These are phyloP conservation scores for Rhabdophis nuchalis DNA, from an alignment of 2,797 vertebrate species.

Conservation along the genomic window DNA sequence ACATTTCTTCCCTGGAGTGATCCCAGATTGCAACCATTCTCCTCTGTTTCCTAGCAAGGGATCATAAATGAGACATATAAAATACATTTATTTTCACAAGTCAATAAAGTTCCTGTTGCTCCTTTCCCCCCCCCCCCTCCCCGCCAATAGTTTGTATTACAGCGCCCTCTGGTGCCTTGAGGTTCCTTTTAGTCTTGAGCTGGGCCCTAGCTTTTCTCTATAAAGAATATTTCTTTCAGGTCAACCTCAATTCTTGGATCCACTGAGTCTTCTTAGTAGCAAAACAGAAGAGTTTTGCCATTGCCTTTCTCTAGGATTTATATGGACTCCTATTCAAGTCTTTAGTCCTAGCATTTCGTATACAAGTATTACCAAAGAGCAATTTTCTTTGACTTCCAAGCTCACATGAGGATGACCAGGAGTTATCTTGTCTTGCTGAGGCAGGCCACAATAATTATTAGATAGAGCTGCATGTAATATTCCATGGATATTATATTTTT, in stretches of 20 bases:
- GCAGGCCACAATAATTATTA: neutral
- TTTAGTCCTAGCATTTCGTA: neutral
- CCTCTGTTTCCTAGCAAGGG: neutral
- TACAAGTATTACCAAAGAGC: neutral
- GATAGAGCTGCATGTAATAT: neutral
- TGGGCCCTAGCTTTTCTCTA: neutral
- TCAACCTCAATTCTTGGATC: neutral
- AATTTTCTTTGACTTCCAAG: neutral
- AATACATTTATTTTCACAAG: neutral
- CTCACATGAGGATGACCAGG: neutral
- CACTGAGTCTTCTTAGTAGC: neutral
- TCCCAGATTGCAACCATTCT: neutral
- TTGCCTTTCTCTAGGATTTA: neutral
- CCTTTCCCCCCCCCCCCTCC: too few species aligned
- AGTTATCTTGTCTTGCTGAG: neutral
- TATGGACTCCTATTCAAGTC: neutral
- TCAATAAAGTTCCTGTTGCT: neutral
- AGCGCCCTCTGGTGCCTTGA: neutral
- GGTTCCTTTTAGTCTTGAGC: neutral
- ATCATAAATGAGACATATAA: neutral
- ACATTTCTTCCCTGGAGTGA: neutral
- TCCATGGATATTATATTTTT: neutral
- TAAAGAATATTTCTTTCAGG: neutral
- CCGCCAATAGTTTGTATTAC: neutral
- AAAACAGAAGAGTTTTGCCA: neutral